Evolutionary conservation across 2,888 invertebrate genomes (phyloP), one percentile per base, ranked within the genome.

Genomic region (Rhagonycha fulva): DNA sequence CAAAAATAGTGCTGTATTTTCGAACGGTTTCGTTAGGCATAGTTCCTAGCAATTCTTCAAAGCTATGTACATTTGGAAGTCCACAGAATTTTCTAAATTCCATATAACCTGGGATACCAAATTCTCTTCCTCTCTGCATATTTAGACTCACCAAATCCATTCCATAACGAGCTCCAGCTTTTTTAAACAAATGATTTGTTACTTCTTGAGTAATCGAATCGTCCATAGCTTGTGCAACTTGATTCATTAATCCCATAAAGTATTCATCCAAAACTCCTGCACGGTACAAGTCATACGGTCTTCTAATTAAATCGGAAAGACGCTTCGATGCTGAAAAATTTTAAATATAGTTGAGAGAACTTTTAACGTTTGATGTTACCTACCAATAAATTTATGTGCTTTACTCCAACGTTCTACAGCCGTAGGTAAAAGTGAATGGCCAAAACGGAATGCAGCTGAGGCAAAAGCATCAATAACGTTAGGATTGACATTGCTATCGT

Each of bases 221-320:
- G 86, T 97, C 97, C 95, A 97, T 96, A 84, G 96, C 96, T 87
- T 97, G 96, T 1, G 97, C 96, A 23, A 96, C 96, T 89, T 97
- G 97, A 87, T 97, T 97, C 93, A 96, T 94, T 79, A 97, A 89
- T 60, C 97, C 97, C 95, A 96, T 96, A 47, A 97, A 92, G 86
- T 97, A 97, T 88, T 97, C 96, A 85, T 97, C 97, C 30, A 97
- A 89, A 4, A 96, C 95, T 73, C 97, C 96, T 14, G 97, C 96
- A 84, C 96, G 91, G 88, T 97, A 97, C 80, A 97, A 89, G 87
- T 97, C 96, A 86, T 94, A 96, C 0, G 97, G 97, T 83, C 96
- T 92, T 82, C 96, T 92, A 84, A 97, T 96, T 74, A 97, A 90
- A 85, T 96, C 96, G 0, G 96, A 96, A 69, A 97, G 89, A 82